Evolutionary conservation across 2,797 vertebrate species (phyloP).

Genomic region (Microctenopoma steveboyesi): DNA sequence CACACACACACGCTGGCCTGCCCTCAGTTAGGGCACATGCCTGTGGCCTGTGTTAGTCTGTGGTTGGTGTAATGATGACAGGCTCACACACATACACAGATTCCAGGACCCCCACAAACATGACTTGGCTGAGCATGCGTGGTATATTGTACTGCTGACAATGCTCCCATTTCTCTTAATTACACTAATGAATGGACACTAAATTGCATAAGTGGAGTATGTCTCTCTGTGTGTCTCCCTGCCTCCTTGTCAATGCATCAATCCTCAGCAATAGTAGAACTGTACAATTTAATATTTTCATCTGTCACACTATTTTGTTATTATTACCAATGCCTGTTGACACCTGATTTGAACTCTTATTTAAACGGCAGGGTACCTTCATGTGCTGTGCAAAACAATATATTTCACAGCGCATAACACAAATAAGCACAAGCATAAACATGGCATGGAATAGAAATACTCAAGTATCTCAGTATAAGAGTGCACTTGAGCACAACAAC

Average conservation of each 20-base stretch:
- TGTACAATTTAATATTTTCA: conserved; percentile 2
- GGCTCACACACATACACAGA: conserved; percentile 76
- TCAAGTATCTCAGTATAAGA: not conserved
- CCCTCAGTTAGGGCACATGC: conserved; percentile 75
- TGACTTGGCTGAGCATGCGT: conserved; percentile 76
- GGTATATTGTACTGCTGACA: conserved; percentile 77
- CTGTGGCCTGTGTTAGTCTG: conserved; percentile 84
- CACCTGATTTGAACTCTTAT: not conserved
- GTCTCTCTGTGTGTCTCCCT: conserved; percentile 53
- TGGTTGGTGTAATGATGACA: conserved; percentile 83
- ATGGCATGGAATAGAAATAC: not conserved
- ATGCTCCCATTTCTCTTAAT: conserved; percentile 75
- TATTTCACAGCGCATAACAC: not conserved
- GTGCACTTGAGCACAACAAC: not conserved
- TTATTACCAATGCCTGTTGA: conserved; percentile 10
- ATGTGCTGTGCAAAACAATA: not conserved
- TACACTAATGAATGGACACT: conserved; percentile 62
- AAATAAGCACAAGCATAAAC: not conserved
- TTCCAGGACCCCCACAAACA: conserved; percentile 84
- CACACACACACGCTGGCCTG: conserved; percentile 47
- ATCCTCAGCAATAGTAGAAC: conserved; percentile 23
- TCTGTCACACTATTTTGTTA: not conserved
- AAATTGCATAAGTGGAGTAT: conserved; percentile 66
- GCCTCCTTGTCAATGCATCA: conserved; percentile 38
- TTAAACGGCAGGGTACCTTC: no score